Base-by-base conservation (phyloP, 1,140 invertebrate species). In the Drosophila auraria region DNA sequence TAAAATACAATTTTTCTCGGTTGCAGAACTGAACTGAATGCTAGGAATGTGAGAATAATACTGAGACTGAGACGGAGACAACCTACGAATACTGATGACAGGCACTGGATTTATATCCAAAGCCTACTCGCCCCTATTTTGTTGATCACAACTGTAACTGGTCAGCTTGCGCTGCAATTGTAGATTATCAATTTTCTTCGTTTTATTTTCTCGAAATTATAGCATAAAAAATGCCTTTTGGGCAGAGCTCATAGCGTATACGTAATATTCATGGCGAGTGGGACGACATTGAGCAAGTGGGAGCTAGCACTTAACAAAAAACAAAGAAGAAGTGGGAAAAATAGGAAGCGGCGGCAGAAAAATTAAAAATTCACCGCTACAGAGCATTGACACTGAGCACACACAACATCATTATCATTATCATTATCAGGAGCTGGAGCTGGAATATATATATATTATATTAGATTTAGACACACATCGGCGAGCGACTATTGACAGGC, bases 401-500 rank as follows among this genome's bases (percentile, higher is more conserved):
- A 36, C 33, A 36, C 33, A 57, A 40, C 83, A 90, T 84, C 62
- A 82, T 78, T 50, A 80, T 66, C 62, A 78, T 60, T 58, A 70
- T 51, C 23, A 57, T 59, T n/a, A 71, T 53, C 40, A 60, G 69
- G 53, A 77, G 59, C 60, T 25, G 50, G 58, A 64, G 50, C 17
- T 66, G 17, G 51, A 47, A 25, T n/a, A 23, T 5, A 25, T 38
- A 47, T 23, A 27, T 49, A 58, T 23, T 23, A 59, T 65, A 47
- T 60, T 45, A 30, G 15, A 71, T 56, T 70, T 45, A 50, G 68
- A 72, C 69, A 60, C 40, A 54, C 61, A 64, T 59, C 25, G 45
- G 30, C 68, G 62, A 80, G 78, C 73, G 70, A 81, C 75, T 90
- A 89, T 89, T 89, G 84, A 89, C 84, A 89, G 86, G 63, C 65